A percentile compares a stretch with the other conserved stretches of the same genome.
Conservation (phyloP, 2,888 invertebrate genomes). For the Mesorhabditis belari region DNA sequence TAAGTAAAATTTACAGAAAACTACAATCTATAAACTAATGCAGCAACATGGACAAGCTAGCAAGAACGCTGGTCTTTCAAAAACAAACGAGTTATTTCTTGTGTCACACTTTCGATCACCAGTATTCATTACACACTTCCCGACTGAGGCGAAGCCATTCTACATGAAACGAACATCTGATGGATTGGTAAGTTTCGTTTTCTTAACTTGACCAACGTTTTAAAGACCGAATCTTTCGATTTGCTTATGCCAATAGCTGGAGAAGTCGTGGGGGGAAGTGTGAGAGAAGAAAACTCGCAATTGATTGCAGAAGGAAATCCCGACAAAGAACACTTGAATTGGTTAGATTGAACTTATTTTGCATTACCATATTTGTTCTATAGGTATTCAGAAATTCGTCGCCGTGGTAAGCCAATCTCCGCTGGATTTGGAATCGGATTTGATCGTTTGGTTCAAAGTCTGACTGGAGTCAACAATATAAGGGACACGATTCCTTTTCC, state of each 20-base stretch:
- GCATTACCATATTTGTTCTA: too few species aligned
- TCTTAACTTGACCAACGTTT: not conserved
- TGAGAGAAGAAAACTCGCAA: slow-evolving; percentile 79
- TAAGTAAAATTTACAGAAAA: slow-evolving; percentile 12
- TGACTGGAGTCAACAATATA: slow-evolving; percentile 77
- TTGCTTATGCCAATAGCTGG: slow-evolving; percentile 80
- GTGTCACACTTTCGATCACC: slow-evolving; percentile 61
- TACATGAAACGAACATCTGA: slow-evolving; percentile 65
- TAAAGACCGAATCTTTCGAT: slow-evolving; percentile 65
- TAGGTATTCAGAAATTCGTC: slow-evolving; percentile 58
- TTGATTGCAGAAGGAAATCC: too few species aligned
- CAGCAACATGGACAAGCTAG: slow-evolving; percentile 15
- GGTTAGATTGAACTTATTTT: not conserved
- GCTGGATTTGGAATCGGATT: slow-evolving; percentile 94
- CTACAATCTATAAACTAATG: slow-evolving; percentile 37
- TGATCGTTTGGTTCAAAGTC: slow-evolving; percentile 69
- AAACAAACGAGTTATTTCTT: not conserved
- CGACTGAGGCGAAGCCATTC: slow-evolving; percentile 81
- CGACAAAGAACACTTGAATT: not conserved
- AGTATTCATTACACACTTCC: slow-evolving; percentile 84
- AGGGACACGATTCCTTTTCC: slow-evolving; percentile 92
- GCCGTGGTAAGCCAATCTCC: slow-evolving; percentile 79
- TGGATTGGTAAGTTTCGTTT: slow-evolving; percentile 4
- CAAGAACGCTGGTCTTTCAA: not conserved
- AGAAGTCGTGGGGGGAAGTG: slow-evolving; percentile 87